These are phyloP conservation scores for Ramphastos sulfuratus DNA, from an alignment of 2,113 vertebrate genomes.

Conservation along the genomic window DNA sequence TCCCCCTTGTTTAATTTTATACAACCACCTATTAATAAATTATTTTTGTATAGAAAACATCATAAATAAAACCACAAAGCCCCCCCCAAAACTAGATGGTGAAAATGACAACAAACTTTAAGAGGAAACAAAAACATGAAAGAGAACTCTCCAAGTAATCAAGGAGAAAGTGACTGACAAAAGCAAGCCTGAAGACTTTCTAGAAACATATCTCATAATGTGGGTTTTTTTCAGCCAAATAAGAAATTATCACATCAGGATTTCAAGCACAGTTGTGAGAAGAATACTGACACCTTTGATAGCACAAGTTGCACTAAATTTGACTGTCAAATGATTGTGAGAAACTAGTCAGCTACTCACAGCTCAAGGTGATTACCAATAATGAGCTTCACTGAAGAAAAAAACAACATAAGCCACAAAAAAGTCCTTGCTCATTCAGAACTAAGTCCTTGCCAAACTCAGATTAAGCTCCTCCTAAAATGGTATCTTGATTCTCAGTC, in stretches of 20 bases:
- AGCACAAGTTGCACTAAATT: slow-evolving; percentile 67
- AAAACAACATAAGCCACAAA: not conserved
- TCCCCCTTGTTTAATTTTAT: not conserved
- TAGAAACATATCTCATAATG: slow-evolving; percentile 69
- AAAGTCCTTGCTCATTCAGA: not conserved
- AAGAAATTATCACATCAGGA: slow-evolving; percentile 65
- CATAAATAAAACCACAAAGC: not conserved
- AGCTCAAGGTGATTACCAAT: slow-evolving; percentile 41
- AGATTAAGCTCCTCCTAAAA: not conserved
- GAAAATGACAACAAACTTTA: slow-evolving; percentile 45
- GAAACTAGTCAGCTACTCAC: slow-evolving; percentile 56
- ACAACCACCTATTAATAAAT: slow-evolving; percentile 33
- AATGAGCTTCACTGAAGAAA: slow-evolving; percentile 6
- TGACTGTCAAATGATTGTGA: slow-evolving; percentile 75
- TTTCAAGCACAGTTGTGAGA: slow-evolving; percentile 70
- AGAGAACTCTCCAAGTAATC: slow-evolving; percentile 45
- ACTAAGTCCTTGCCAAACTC: not conserved
- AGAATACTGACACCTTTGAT: slow-evolving; percentile 71
- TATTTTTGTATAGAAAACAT: not conserved
- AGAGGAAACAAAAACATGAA: slow-evolving; percentile 44
- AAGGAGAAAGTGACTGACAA: slow-evolving; percentile 49
- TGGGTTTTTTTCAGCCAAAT: slow-evolving; percentile 71
- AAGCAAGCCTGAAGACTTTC: slow-evolving; percentile 60
- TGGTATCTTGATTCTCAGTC: not conserved
- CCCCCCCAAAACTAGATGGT: not conserved